Evolutionary conservation across 2,113 vertebrate species (phyloP).

Genomic region (Neogobius melanostomus): DNA sequence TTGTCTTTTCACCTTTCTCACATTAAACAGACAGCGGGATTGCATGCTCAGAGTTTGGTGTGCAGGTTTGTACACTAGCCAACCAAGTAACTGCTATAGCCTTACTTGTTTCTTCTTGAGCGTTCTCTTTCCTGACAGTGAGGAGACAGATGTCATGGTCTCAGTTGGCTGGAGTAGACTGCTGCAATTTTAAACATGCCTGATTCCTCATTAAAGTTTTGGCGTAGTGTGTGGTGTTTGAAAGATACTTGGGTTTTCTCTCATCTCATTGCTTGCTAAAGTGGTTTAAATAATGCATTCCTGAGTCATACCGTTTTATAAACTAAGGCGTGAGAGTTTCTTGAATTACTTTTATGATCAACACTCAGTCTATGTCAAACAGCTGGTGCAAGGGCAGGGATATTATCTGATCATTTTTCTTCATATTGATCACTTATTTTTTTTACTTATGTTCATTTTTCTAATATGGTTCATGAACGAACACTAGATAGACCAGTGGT

Average conservation of each 20-base stretch:
- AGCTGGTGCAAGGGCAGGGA: too few species aligned
- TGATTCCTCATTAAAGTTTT: conserved; percentile 6
- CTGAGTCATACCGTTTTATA: too few species aligned
- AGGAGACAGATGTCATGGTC: conserved; percentile 1
- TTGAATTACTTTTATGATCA: too few species aligned
- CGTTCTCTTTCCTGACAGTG: not conserved
- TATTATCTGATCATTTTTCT: too few species aligned
- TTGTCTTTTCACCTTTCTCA: conserved; percentile 39
- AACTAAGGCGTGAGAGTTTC: too few species aligned
- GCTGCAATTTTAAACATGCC: conserved; percentile 2
- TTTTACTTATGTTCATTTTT: too few species aligned
- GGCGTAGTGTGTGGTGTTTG: not conserved
- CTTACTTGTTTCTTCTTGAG: not conserved
- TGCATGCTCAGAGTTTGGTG: conserved; percentile 11
- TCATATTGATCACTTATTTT: too few species aligned
- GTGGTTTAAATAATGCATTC: too few species aligned
- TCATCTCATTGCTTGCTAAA: not conserved
- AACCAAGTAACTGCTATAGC: not conserved
- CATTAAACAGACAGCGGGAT: conserved; percentile 46
- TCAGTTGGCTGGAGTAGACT: conserved; percentile 1
- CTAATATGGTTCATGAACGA: too few species aligned
- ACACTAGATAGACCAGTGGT: too few species aligned
- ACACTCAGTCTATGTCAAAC: too few species aligned
- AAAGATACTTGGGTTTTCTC: not conserved
- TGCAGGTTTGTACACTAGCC: not conserved